A percentile compares a stretch with the other conserved stretches of the same genome.
These are phyloP conservation scores for Sebastes steindachneri DNA, from an alignment of 2,797 vertebrate species.

Conservation along the genomic window DNA sequence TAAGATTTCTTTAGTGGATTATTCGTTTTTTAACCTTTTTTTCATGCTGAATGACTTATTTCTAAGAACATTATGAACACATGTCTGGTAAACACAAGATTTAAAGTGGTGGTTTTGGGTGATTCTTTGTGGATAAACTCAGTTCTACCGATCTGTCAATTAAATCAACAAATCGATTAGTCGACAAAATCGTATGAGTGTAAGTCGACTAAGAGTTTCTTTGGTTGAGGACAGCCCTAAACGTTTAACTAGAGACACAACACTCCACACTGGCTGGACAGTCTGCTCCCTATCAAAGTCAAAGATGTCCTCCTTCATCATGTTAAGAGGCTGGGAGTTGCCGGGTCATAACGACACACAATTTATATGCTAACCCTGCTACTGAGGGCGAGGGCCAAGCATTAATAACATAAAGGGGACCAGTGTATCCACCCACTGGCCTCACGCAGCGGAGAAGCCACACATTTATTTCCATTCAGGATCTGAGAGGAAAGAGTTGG, in stretches of 20 bases:
- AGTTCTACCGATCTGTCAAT: no score
- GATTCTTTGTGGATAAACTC: no score
- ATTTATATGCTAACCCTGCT: conserved; percentile 73
- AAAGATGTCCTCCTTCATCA: conserved; percentile 65
- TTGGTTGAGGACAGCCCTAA: no score
- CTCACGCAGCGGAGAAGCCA: conserved; percentile 24
- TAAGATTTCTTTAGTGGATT: no score
- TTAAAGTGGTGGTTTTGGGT: no score
- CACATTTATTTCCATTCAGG: conserved; percentile 32
- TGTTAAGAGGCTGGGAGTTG: conserved; percentile 68
- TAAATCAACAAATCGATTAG: no score
- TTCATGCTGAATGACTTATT: no score
- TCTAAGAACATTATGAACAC: no score
- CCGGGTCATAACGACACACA: conserved; percentile 70
- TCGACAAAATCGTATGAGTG: no score
- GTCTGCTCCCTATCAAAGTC: conserved; percentile 61
- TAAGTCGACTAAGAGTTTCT: no score
- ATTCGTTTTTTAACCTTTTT: no score
- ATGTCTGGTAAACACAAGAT: no score
- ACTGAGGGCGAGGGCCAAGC: conserved; percentile 65
- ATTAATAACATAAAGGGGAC: conserved; percentile 63
- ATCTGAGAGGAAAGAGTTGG: conserved; percentile 38
- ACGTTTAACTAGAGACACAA: background rate
- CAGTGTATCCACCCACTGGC: conserved; percentile 39
- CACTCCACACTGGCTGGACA: conserved; percentile 12